Evolutionary conservation across 37 sponge, comb jelly and placozoan genomes (phyloP), one percentile per base, ranked within the genome.

Genomic region (Hexactinellida sp.): DNA sequence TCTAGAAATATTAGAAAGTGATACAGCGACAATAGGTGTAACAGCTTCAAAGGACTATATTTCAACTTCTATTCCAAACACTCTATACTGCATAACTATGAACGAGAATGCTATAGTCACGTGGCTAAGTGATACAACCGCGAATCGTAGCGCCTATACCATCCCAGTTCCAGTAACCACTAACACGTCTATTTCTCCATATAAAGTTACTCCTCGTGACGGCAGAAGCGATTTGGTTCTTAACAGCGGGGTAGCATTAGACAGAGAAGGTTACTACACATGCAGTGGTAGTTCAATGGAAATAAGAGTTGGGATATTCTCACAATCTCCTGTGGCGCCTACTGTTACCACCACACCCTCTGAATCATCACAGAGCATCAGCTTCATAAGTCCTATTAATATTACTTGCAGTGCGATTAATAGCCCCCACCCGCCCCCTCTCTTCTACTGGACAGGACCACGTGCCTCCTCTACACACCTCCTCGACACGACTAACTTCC

Each of bases 361-460:
- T 63, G 76, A 63, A 28, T 10, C 30, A 10, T n/a, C 76, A 23
- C 21, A 10, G 30, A 63, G 13, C 13, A 47, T 47, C 52, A 47
- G 52, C 52, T 19, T 47, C 16, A 47, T 47, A 9, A n/a, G 13
- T 63, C 76, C 76, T 3, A 63, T 63, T 32, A 63, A 63, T 23
- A 63, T 63, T 7, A 63, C 76, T 5, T 63, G 76, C 13, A 16
- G 52, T 47, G 76, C n/a, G n/a, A n/a, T n/a, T 23, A 25, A 10
- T 63, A 63, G 13, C 34, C 13, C 76, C 13, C 30, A 63, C 13
- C 76, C 76, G 3, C 76, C 76, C 13, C 28, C 76, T 32, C 25
- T 63, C 5, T 63, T 25, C 76, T 63, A 32, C 76, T 63, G 76
- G 76, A 63, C 76, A 25, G 76, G 76, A 63, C 76, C 76, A 25